Conservation (phyloP, 2,797 vertebrate species). For the Vespertilio murinus region DNA sequence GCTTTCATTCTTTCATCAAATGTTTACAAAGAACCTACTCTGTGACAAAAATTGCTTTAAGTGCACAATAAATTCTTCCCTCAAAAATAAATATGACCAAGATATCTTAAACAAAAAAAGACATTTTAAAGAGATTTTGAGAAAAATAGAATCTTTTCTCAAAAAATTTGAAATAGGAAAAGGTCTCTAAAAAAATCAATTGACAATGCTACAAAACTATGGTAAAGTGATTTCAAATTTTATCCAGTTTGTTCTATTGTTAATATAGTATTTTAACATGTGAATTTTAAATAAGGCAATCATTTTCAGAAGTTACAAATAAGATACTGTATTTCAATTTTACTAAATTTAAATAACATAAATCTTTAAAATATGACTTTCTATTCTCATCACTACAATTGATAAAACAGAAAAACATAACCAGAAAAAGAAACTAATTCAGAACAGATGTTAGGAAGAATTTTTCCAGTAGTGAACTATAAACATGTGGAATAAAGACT, state of each 20-base stretch:
- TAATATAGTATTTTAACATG: constrained; percentile 16
- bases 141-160: constrained; percentile 27
- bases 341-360: constrained; percentile 38
- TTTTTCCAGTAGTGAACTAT: constrained; percentile 71
- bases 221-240: background rate
- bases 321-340: constrained; percentile 47
- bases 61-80: background rate
- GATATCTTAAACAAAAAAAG: constrained; percentile 6
- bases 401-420: constrained; percentile 75
- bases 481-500: constrained; percentile 72
- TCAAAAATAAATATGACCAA: constrained; percentile 2
- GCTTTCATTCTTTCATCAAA: constrained; percentile 34
- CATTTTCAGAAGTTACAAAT: constrained; percentile 59
- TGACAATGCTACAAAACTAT: background rate
- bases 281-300: constrained; percentile 53
- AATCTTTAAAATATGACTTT: constrained; percentile 68
- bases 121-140: constrained; percentile 37
- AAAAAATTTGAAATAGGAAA: constrained; percentile 21
- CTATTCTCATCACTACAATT: constrained; percentile 64
- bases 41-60: background rate
- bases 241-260: background rate
- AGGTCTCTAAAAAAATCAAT: constrained; percentile 38
- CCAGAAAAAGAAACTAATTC: constrained; percentile 73
- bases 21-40: background rate
- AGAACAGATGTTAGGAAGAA: constrained; percentile 78